Base-by-base conservation (phyloP, 2,888 invertebrate genomes). In the Tachina fera region DNA sequence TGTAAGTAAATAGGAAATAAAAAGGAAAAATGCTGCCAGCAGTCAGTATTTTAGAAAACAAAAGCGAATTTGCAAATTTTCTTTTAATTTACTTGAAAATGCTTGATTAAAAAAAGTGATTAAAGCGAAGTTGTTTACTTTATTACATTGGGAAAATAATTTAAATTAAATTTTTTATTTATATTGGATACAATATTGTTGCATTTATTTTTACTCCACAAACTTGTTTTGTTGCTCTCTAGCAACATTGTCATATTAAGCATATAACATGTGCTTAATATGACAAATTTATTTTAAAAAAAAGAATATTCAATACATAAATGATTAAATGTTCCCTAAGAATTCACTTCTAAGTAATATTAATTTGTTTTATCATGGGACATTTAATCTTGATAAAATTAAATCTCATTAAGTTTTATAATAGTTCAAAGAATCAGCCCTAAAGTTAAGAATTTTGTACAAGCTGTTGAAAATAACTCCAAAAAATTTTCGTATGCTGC, bases 401-500 rank as follows among this genome's bases (percentile, higher is more conserved):
- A 51, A 75, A 63, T 61, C 61, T 67, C 13, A 56, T 58, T 58
- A 76, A 67, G 67, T 76, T 75, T 51, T n/a, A n/a, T 19, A 67
- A 67, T 39, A 31, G 41, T 77, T 68, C 49, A 60, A 19, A 67
- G 58, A 68, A 56, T n/a, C 13, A 58, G 41, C 22, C n/a, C 31
- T 31, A 60, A 39, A 60, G n/a, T 31, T 49, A 16, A 31, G 22
- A 22, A 22, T 22, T 22, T 22, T 22, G 22, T 22, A 19, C 19
- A 70, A 31, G 41, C 16, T 22, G 22, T 6, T 31, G 31, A 31
- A 31, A 9, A 75, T 19, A 41, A 53, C 11, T 22, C 13, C 13
- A 16, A 8, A 47, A 51, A 9, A 53, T 61, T 41, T 31, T 31
- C 2, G 31, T 31, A 31, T 31, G 31, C 31, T 58, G 22, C 22